These are phyloP conservation scores for Nothoprocta pentlandii DNA, from an alignment of 2,113 vertebrate species.

Conservation along the genomic window DNA sequence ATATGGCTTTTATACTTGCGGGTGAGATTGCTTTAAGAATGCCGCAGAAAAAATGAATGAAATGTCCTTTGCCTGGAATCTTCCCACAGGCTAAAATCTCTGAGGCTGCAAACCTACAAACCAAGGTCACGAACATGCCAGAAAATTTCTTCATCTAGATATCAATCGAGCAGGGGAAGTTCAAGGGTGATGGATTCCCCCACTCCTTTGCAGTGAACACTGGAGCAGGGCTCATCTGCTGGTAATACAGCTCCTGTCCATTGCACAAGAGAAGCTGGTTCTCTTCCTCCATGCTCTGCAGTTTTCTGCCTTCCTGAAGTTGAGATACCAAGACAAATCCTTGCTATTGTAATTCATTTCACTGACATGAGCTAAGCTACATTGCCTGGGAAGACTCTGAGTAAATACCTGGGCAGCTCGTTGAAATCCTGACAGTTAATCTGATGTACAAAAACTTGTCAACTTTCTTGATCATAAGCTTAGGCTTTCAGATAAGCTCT, in stretches of 20 bases:
- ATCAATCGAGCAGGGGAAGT: neutral
- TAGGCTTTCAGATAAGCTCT: neutral
- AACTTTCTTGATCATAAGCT: neutral
- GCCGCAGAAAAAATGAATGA: neutral
- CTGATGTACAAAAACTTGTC: neutral
- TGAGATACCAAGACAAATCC: neutral
- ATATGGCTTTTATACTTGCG: neutral
- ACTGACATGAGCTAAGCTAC: neutral
- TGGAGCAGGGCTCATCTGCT: neutral
- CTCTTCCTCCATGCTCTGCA: neutral
- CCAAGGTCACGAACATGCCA: neutral
- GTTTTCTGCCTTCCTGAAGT: neutral
- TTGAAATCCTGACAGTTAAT: neutral
- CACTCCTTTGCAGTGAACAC: rapidly evolving
- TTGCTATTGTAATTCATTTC: neutral
- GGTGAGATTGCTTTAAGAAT: neutral
- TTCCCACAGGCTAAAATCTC: neutral
- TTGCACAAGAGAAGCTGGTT: neutral
- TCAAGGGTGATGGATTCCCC: neutral
- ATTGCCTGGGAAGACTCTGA: rapidly evolving
- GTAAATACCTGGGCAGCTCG: neutral
- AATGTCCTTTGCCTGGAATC: neutral
- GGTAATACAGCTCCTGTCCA: neutral
- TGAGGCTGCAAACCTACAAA: neutral
- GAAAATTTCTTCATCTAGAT: neutral